Conservation (phyloP, 1,140 invertebrate genomes). For the Caenorhabditis tropicalis region DNA sequence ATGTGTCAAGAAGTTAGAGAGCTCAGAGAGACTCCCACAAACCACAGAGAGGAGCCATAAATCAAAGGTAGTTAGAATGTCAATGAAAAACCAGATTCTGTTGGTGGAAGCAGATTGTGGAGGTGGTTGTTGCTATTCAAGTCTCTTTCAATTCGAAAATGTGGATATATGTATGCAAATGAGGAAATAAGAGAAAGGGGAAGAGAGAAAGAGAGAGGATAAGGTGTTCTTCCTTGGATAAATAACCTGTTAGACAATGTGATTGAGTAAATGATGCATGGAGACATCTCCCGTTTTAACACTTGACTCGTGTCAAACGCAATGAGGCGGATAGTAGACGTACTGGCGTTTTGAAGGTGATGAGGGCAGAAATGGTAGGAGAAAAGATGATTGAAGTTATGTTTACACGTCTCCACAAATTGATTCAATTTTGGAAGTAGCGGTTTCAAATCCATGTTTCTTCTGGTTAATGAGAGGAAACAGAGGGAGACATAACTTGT, state of each 20-base stretch:
- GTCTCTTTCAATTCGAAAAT: neutral
- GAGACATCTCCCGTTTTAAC: constrained; percentile 24
- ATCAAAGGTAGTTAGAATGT: constrained; percentile 38
- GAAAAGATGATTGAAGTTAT: neutral
- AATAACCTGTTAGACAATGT: constrained; percentile 41
- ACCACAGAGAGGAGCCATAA: constrained; percentile 21
- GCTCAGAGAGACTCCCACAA: neutral
- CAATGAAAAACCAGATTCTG: constrained; percentile 31
- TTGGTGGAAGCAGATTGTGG: neutral
- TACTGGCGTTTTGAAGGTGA: constrained; percentile 18
- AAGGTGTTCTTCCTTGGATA: constrained; percentile 19
- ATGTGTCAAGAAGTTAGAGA: constrained; percentile 12
- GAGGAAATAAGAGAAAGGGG: neutral
- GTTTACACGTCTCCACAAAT: constrained; percentile 13
- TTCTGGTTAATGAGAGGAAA: constrained; percentile 9
- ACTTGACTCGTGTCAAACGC: constrained; percentile 23
- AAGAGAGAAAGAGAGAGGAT: too few species aligned
- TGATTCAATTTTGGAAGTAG: neutral
- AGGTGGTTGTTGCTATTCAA: neutral
- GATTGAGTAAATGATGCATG: constrained; percentile 41
- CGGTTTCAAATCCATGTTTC: neutral
- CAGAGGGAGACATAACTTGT: neutral
- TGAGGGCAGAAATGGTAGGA: neutral
- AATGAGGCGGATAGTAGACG: constrained; percentile 26
- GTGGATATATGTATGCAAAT: constrained; percentile 35